Base-by-base conservation (phyloP, 2,888 invertebrate species). In the Micoletzkya japonica region DNA sequence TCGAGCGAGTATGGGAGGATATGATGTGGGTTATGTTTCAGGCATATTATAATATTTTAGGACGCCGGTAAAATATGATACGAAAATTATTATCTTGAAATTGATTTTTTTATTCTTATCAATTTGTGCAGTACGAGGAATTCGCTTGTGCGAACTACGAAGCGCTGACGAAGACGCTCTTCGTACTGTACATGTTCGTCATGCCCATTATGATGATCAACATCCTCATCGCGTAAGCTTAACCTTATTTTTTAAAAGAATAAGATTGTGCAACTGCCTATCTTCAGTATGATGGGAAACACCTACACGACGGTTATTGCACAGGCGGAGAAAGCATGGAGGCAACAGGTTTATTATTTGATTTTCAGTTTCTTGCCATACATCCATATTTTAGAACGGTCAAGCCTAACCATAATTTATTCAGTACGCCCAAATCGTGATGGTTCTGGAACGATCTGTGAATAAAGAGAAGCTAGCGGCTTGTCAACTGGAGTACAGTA, bases 321-420 rank as follows among this genome's bases (percentile, higher is more conserved):
- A 86, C 94, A 95, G 86, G 96, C 96, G 44, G 97, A 97, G 87
- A 97, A 97, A 87, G 97, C 98, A 86, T 98, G 94, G 93, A 92
- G 95, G 86, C 94, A 95, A 86, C 94, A 94, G 90, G 92, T 91
- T 83, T 24, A 49, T n/a, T 26, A n/a, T 17, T 10, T 14, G 20
- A 56, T 20, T 24, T n/a, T 20, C 20, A 44, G 14, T 44, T 17
- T 17, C n/a, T 17, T 44, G 49, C n/a, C 14, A 44, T 44, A 54
- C 30, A 58, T 28, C 20, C 6, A 17, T 14, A 61, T 44, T 24
- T 4, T n/a, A 61, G 26, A 39, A 49, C 49, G 30, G 14, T n/a
- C 10, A n/a, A 30, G 1, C 6, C 6, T n/a, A 36, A 24, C 28
- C 36, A 32, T 1, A 30, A 34, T 44, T 6, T 39, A 71, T 83